These are phyloP conservation scores for Pogoniulus pusillus DNA, from an alignment of 2,797 vertebrate genomes.

Conservation along the genomic window DNA sequence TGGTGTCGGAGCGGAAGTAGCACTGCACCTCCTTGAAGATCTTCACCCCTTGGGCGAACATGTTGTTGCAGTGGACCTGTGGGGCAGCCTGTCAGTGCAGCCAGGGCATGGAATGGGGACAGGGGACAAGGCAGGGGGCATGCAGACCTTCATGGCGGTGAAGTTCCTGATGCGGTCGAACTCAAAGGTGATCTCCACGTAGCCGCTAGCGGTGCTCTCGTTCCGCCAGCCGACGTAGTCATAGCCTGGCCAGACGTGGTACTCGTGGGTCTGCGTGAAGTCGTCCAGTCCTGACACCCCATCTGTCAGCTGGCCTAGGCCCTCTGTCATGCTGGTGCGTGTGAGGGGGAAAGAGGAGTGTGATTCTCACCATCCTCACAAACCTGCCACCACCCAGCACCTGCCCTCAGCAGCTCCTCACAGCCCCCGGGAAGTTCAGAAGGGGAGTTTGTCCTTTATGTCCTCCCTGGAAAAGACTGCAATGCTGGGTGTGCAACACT, in stretches of 20 bases:
- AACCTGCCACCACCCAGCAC: neutral
- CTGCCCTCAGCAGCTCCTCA: neutral
- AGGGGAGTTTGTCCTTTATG: neutral
- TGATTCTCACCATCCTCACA: neutral
- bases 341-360: fast-evolving
- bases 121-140: fast-evolving
- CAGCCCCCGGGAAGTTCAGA: neutral
- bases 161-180: conserved; percentile 95
- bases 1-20: conserved; percentile 87
- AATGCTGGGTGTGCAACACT: neutral
- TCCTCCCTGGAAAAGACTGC: neutral
- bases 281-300: conserved; percentile 93
- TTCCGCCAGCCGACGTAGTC: conserved; percentile 97
- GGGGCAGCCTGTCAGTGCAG: neutral
- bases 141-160: conserved; percentile 93
- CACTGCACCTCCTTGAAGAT: conserved; percentile 92
- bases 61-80: conserved; percentile 98
- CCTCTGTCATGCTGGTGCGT: conserved; percentile 90
- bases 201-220: conserved; percentile 85
- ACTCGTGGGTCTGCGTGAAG: conserved; percentile 90
- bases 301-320: conserved; percentile 94
- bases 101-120: fast-evolving
- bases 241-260: conserved; percentile 93
- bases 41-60: conserved; percentile 90
- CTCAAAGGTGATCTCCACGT: conserved; percentile 95